Base-by-base conservation (phyloP, 2,113 vertebrate genomes). In the Alethe castanea region DNA sequence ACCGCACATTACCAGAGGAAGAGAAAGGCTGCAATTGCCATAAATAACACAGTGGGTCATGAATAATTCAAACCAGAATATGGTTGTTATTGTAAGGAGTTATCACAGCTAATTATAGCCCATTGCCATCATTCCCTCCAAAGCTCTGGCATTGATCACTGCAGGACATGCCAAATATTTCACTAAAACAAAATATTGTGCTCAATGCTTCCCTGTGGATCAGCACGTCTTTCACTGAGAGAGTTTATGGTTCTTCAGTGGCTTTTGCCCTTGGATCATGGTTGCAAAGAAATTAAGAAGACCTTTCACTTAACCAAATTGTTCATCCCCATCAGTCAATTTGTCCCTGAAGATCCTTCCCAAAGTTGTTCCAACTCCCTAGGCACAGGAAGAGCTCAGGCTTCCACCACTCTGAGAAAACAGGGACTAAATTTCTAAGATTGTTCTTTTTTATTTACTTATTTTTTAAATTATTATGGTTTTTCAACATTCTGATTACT, bases 51-150 rank as follows among this genome's bases (percentile, higher is more conserved):
- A 81, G 66, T n/a, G 50, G 40, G 25, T 72, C 31, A 95, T 96
- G 90, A 95, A 96, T 97, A 95, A 97, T 97, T 96, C 90, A 96
- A 77, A 50, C 8, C 36, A 82, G 79, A 94, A 94, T 87, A 94
- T 80, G 86, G 73, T 92, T 87, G 71, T 80, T 95, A 80, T 94
- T 95, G 90, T 87, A 89, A 95, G 71, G 82, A 92, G 82, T 88
- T 92, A 92, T 96, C 20, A 2, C 23, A 67, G 92, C 93, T 97
- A 95, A 97, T 97, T 97, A 87, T 92, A 96, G 88, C 35, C 94
- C 86, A 82, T 77, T 83, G 47, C 86, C 85, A 56, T 74, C 9
- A 0, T 60, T 97, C 62, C 57, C 76, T 85, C 82, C 36, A 33
- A 89, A 93, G 56, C 61, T 71, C 90, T 97, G 96, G 89, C 92